These are phyloP conservation scores for Lagorchestes hirsutus DNA, from an alignment of 2,797 vertebrate genomes.

Conservation along the genomic window DNA sequence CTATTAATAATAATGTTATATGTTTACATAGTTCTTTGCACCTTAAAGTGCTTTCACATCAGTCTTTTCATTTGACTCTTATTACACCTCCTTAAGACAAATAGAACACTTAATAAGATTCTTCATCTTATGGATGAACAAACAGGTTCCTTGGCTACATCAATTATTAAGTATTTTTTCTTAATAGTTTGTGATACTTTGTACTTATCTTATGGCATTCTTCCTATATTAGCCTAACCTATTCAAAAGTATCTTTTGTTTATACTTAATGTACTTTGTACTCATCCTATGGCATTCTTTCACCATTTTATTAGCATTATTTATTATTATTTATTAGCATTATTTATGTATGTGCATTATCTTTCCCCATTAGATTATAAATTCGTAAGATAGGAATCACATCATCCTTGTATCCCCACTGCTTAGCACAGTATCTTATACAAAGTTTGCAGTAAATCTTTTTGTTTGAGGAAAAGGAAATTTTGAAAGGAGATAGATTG, in stretches of 20 bases:
- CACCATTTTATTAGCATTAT: neutral
- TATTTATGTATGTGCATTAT: neutral
- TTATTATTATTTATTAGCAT: neutral
- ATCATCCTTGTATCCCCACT: neutral
- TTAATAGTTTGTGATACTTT: neutral
- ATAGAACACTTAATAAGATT: neutral
- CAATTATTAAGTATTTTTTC: neutral
- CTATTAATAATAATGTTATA: neutral
- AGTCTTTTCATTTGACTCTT: neutral
- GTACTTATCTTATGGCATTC: neutral
- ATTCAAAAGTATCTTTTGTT: too few relatives aligned
- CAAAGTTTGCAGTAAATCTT: neutral
- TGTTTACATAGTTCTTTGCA: neutral
- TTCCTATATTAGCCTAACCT: neutral
- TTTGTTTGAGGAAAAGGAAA: neutral
- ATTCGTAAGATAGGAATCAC: neutral
- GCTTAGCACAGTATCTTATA: neutral
- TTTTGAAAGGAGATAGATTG: neutral
- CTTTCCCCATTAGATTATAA: neutral
- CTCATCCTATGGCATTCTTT: too few relatives aligned
- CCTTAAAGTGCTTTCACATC: neutral
- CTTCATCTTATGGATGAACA: neutral
- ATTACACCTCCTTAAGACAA: neutral
- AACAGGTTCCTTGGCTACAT: neutral
- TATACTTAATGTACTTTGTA: too few relatives aligned